Base-by-base conservation (phyloP, 2,888 invertebrate species). In the Drosophila setosimentum region DNA sequence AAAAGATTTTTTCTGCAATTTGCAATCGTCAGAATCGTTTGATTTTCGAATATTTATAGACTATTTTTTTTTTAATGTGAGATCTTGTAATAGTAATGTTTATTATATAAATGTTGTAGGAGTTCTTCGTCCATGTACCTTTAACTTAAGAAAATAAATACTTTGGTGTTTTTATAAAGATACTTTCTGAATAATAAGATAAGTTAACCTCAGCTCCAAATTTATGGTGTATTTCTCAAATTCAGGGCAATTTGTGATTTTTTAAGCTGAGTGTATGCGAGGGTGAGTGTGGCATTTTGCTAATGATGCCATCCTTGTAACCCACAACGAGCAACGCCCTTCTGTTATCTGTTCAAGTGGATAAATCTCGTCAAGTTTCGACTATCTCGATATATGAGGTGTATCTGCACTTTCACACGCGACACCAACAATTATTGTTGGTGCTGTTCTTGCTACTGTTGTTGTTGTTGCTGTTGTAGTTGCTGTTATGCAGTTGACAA, bases 331-430 rank as follows among this genome's bases (percentile, higher is more conserved):
- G n/a, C 42, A 6, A 42, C 16, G 24, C 21, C 16, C 45, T 27
- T 30, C 53, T 76, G 45, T 49, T 42, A 45, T 45, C 68, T 67
- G n/a, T 59, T 13, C 24, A 50, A 64, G 59, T 73, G 58, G 35
- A 49, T 54, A 65, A 66, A 71, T 63, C 78, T 62, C n/a, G 29
- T n/a, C 48, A 45, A 45, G 45, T 24, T 24, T 45, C 7, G 21
- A 8, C 21, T 8, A 62, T 51, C 45, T 67, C 35, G 45, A 76
- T 78, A 68, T 40, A 13, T 69, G 50, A 51, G 53, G 30, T 42
- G 57, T 57, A 57, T 42, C 16, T 48, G 68, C 70, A 84, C 79
- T 87, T 84, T 87, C 88, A 79, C 86, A 81, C 76, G 82, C 84
- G 68, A 79, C 67, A 64, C 48, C 55, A 76, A 55, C 40, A 40